Evolutionary conservation across 2,113 vertebrate species (phyloP).

Genomic region (Raphicerus campestris): DNA sequence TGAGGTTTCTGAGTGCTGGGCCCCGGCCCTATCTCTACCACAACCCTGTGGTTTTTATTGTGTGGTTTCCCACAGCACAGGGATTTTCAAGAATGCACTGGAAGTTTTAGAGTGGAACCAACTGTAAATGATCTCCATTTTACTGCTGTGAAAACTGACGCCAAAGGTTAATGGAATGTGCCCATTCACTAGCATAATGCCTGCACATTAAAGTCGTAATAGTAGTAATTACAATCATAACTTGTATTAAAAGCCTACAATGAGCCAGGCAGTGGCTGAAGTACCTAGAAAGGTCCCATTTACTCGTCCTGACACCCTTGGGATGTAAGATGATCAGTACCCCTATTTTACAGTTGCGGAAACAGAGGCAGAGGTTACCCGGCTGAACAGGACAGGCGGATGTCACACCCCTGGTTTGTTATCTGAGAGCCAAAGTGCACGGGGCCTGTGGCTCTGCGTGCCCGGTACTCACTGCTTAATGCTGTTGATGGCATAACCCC

Average conservation of each 20-base stretch:
- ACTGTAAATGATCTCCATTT: neutral
- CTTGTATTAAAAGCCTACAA: neutral
- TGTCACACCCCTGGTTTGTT: neutral
- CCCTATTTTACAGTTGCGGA: neutral
- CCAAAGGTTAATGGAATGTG: neutral
- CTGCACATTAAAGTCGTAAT: accelerated
- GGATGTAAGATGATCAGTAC: neutral
- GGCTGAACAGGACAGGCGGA: neutral
- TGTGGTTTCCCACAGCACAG: accelerated
- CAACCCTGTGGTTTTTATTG: neutral
- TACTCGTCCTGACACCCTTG: neutral
- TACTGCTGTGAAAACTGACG: neutral
- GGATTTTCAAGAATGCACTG: neutral
- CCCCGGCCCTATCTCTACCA: neutral
- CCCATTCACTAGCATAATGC: neutral
- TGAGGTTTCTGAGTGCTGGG: neutral
- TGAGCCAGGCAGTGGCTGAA: neutral
- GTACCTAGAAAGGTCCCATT: neutral
- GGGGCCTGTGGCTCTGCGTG: accelerated
- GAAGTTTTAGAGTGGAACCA: neutral
- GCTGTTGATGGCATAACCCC: slow-evolving; percentile 79
- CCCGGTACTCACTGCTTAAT: slow-evolving; percentile 83
- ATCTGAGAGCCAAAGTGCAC: neutral
- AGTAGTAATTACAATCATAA: too few relatives aligned
- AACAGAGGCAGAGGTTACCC: neutral